Base-by-base conservation (phyloP, 1,140 invertebrate species). In the Calycopis cecrops region DNA sequence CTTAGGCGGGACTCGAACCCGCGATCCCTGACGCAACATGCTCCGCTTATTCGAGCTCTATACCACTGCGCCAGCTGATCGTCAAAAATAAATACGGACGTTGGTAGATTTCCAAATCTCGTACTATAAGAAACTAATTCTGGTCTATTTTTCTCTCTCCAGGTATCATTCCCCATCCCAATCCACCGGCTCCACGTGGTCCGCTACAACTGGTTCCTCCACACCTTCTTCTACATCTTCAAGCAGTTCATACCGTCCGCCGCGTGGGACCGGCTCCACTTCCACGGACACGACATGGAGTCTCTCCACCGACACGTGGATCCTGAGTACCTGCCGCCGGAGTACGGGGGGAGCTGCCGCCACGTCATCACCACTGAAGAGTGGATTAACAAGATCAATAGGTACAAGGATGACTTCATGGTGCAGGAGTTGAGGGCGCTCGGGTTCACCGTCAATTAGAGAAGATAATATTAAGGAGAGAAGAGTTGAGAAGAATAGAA, bases 181-280 rank as follows among this genome's bases (percentile, higher is more conserved):
- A 92, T 92, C 7, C 85, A 93, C 57, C 91, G 92, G 0, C 89
- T 95, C 14, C 94, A 95, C 79, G 92, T 95, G 18, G 85, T 95
- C 0, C 90, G 93, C 62, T 93, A 95, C 73, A 93, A 92, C 3
- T 94, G 93, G 92, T 75, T 94, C 0, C 93, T 95, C 62, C 92
- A 94, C 62, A 91, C 92, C 2, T 91, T 93, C 33, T 94, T 91
- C 69, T 79, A 79, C 57, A 28, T 94, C 4, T 94, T 95, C 74
- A 94, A 94, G 69, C 93, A 93, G 4, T 90, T 95, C 28, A 82
- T 95, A 16, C 91, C 92, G 53, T 74, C 90, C 9, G 83, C 89
- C 18, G 94, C 94, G 87, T 90, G 90, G 67, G 88, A 91, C n/a
- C 90, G 88, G 40, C 88, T 95, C 11, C 93, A 91, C 71, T 93